Percentiles rank a stretch among this genome's conserved stretches.
phyloP scores from a whole-genome alignment of 2,888 invertebrate species.

The Erannis defoliaria region DNA sequence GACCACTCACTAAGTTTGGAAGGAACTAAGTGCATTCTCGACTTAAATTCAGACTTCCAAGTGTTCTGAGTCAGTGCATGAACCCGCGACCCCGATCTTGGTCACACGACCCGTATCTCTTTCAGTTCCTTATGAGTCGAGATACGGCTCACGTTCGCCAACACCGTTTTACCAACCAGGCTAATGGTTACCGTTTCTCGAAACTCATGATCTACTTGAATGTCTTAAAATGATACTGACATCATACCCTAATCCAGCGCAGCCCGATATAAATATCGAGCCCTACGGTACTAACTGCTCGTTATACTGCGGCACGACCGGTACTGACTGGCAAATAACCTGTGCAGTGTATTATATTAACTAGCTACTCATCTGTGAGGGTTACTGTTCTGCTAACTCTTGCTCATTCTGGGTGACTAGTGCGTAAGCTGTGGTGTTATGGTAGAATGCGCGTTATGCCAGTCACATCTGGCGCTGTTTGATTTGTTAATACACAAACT shows the following conservation, averaged over 20 bases:
- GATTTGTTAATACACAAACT: slow-evolving; percentile 34
- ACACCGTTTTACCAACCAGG: slow-evolving; percentile 15
- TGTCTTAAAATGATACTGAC: slow-evolving; percentile 44
- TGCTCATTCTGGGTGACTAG: not conserved
- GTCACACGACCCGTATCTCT: slow-evolving; percentile 13
- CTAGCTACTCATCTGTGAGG: slow-evolving; percentile 12
- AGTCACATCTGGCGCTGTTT: slow-evolving; percentile 45
- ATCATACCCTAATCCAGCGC: slow-evolving; percentile 50
- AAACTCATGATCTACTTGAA: slow-evolving; percentile 28
- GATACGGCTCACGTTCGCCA: slow-evolving; percentile 1
- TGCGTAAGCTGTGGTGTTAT: slow-evolving; percentile 21
- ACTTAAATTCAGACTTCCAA: not conserved
- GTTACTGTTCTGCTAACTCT: not conserved
- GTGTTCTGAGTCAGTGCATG: not conserved
- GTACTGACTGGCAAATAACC: not conserved
- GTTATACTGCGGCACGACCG: slow-evolving; percentile 9
- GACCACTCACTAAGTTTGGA: not conserved
- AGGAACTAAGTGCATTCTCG: not conserved
- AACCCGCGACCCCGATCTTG: slow-evolving; percentile 8
- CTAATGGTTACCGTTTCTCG: slow-evolving; percentile 33
- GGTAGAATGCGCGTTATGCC: slow-evolving; percentile 41
- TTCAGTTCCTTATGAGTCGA: slow-evolving; percentile 18
- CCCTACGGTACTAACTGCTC: slow-evolving; percentile 43
- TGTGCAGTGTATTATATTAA: slow-evolving; percentile 2
- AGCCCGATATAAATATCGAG: slow-evolving; percentile 55